Evolutionary conservation across 2,113 vertebrate genomes (phyloP), one percentile per base, ranked within the genome.

Genomic region (Melanerpes formicivorus): DNA sequence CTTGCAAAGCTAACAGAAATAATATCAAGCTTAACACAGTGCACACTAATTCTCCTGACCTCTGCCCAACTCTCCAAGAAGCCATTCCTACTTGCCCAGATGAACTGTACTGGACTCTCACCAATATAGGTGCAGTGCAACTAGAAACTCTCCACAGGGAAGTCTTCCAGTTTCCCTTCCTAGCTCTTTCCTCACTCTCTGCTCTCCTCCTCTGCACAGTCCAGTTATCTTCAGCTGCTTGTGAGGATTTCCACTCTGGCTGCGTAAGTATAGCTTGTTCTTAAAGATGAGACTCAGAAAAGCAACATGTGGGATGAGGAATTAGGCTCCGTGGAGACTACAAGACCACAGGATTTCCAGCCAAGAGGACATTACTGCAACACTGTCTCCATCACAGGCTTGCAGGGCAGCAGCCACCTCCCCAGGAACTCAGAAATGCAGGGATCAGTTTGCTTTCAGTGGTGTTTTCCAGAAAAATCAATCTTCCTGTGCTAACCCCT

Each of bases 401-500:
- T 27, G 22, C 79, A 85, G 26, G 42, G 34, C 72, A 83, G 78
- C 58, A 82, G 56, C 52, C 71, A 67, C 50, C 65, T 83, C 32
- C 73, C 29, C 46, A 84, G 62, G 50, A 87, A 78, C 69, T 80
- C 87, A 78, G 87, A 80, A 72, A 90, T 85, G 58, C 82, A 75
- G 42, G 75, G 93, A 87, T 90, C 44, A 30, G 56, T 83, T 83
- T 50, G 62, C 65, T 69, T 58, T 79, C 34, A 72, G 65, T 32
- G 46, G 72, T 78, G 73, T 46, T 86, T 77, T 73, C 92, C 74
- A 81, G 82, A 77, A 95, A 90, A 95, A 93, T 85, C 77, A 74
- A 87, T 89, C 93, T 95, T 86, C 54, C 81, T 60, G 14, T 23
- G 56, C 77, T 95, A 91, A 95, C 78, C 83, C 70, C 91, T 65